These are phyloP conservation scores for Noctua janthina DNA, from an alignment of 2,888 invertebrate species.

Conservation along the genomic window DNA sequence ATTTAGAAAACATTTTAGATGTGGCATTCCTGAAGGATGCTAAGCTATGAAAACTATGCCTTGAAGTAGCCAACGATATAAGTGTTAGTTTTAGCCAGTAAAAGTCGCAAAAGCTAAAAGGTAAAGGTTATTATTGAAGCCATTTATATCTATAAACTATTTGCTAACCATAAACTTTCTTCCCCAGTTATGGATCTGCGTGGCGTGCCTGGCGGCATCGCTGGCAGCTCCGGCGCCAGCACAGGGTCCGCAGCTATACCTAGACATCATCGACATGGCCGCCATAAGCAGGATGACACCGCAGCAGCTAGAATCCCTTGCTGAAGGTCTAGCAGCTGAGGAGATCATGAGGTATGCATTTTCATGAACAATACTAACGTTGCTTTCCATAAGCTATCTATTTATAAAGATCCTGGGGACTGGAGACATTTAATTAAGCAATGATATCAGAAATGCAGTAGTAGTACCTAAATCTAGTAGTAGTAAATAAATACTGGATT, in stretches of 20 bases:
- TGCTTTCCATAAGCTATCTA: not conserved
- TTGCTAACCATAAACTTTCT: conserved; percentile 18
- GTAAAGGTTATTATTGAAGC: not conserved
- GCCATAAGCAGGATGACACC: conserved; percentile 88
- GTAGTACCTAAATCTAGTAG: not conserved
- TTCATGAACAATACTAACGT: not conserved
- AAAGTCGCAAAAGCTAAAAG: not conserved
- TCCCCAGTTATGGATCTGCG: conserved; percentile 82
- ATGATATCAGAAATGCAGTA: not conserved
- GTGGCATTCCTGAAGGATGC: not conserved
- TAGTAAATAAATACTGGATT: not conserved
- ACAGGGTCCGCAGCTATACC: conserved; percentile 73
- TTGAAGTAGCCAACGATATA: not conserved
- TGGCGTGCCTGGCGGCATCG: conserved; percentile 81
- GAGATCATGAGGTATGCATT: conserved; percentile 87
- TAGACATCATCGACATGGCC: conserved; percentile 88
- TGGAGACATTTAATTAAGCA: not conserved
- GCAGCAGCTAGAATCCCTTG: conserved; percentile 85
- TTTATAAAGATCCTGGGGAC: not conserved
- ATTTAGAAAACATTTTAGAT: not conserved
- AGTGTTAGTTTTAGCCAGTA: too few relatives aligned
- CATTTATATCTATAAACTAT: not conserved
- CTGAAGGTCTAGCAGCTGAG: conserved; percentile 87
- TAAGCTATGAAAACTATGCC: not conserved
- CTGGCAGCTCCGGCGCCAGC: conserved; percentile 79